Evolutionary conservation across 1,140 invertebrate species (phyloP), one percentile per base, ranked within the genome.

Genomic region (Leguminivora glycinivorella): DNA sequence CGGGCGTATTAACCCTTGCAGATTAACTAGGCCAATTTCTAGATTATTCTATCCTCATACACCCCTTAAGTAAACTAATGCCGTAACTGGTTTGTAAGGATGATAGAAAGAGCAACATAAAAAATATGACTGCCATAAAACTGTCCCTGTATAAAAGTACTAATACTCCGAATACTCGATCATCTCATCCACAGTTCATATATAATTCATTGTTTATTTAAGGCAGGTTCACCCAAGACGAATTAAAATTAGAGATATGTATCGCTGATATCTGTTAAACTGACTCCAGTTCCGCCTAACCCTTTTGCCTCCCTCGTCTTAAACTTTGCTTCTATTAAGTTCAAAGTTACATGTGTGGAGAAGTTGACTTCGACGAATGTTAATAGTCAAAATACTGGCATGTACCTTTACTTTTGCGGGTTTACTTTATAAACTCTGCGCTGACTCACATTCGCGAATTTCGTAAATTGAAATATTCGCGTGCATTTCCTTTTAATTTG

Each of bases 381-480:
- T 52, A 17, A 47, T 22, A 52, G 47, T 52, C 19, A 52, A 22
- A 52, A 19, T 52, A 52, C 47, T 52, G 47, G 17, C 19, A 22
- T 22, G 19, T 22, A 52, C n/a, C n/a, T n/a, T n/a, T 52, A 52
- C 19, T 5, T 52, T 22, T 22, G 47, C 2, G 17, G 43, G 17
- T 52, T 52, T 9, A 52, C 40, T 52, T 52, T 52, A 19, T 3
- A 52, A 52, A 52, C 9, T 6, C 19, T 17, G 1, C 19, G 19
- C 17, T 52, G 47, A 52, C 47, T 52, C 47, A 52, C 47, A 52
- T 52, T 22, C 47, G 7, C 17, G 47, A 52, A 52, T 52, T 52
- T 52, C 47, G 47, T 52, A 22, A 52, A 52, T 22, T 52, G 19
- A 52, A 52, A 22, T 52, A 52, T 52, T 52, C 19, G 34, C 10